phyloP scores from a whole-genome alignment of 2,797 vertebrate species.

The Schizothorax lantsangensis region DNA sequence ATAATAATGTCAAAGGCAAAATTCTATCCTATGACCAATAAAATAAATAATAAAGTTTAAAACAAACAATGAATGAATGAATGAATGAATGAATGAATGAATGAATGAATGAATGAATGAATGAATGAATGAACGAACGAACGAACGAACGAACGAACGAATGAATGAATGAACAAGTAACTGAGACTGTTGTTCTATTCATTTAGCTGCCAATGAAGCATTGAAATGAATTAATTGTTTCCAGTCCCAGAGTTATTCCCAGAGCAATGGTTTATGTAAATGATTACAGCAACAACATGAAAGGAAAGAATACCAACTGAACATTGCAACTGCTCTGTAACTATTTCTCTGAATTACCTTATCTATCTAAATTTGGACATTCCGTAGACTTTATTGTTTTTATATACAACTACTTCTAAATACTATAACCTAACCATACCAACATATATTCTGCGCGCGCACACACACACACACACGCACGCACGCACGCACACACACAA shows the following conservation, averaged over 20 bases:
- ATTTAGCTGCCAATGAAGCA: conserved; percentile 72
- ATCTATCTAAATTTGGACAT: neutral
- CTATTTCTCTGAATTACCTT: conserved; percentile 46
- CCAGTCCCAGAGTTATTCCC: conserved; percentile 64
- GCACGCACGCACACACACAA: too few species aligned
- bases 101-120: neutral
- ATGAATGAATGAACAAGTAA: conserved; percentile 49
- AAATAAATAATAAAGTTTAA: neutral
- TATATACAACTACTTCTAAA: neutral
- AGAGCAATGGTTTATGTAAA: conserved; percentile 63
- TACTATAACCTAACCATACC: too few species aligned
- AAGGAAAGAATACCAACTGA: conserved; percentile 50
- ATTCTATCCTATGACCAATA: neutral
- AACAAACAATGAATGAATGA: neutral
- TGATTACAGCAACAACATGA: conserved; percentile 71
- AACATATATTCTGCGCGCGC: too few species aligned
- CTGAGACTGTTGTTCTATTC: conserved; percentile 72
- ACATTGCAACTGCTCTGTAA: conserved; percentile 22
- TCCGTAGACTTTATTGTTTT: neutral
- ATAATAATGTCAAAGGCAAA: neutral
- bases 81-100: neutral
- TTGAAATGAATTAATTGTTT: conserved; percentile 73
- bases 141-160: too few species aligned
- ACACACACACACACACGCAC: neutral
- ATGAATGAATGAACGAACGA: neutral